Conservation (phyloP, 1,140 invertebrate genomes). For the Pogonus chalceus region DNA sequence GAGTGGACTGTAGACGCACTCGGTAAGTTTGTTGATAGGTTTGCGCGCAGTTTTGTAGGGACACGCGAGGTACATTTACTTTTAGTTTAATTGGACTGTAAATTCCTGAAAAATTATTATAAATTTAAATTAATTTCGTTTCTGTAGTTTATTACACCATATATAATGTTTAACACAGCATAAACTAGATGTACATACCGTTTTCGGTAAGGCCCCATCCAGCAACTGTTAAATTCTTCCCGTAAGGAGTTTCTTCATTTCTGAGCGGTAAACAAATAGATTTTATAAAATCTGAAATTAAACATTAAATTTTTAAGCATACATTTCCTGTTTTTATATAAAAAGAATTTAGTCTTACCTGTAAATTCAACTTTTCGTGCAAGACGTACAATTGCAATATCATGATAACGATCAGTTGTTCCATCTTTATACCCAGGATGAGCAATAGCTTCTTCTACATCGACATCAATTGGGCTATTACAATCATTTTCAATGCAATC, state of each 20-base stretch:
- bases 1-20: not conserved
- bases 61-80: slow-evolving; percentile 13
- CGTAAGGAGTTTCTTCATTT: not conserved
- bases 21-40: not conserved
- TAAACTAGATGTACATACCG: slow-evolving; percentile 7
- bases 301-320: not conserved
- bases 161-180: not conserved
- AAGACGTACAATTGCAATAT: slow-evolving; percentile 52
- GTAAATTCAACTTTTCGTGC: slow-evolving; percentile 37
- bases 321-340: not conserved
- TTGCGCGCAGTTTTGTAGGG: slow-evolving; percentile 4
- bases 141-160: not conserved
- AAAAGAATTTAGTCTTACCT: slow-evolving; percentile 29
- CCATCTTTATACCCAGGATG: slow-evolving; percentile 42
- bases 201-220: slow-evolving; percentile 13
- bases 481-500: slow-evolving; percentile 43
- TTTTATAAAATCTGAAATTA: slow-evolving; percentile 11
- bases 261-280: slow-evolving; percentile 11
- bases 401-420: slow-evolving; percentile 37
- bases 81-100: slow-evolving; percentile 9
- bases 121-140: not conserved
- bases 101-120: not conserved
- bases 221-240: slow-evolving; percentile 6
- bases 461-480: slow-evolving; percentile 35
- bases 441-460: slow-evolving; percentile 33